These are phyloP conservation scores for Cuculus canorus DNA, from an alignment of 2,797 vertebrate genomes.

Conservation along the genomic window DNA sequence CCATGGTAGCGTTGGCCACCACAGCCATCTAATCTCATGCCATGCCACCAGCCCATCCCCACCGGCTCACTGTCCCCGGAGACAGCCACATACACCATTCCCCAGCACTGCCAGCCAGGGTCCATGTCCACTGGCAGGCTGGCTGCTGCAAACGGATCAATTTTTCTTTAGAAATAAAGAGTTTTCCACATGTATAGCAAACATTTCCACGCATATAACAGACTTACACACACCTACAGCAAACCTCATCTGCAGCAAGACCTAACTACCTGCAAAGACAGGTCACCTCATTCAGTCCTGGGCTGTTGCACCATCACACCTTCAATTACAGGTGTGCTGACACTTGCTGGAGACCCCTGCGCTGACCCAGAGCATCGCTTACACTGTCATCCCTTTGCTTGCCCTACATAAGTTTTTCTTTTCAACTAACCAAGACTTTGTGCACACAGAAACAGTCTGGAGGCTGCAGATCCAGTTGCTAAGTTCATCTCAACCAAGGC, in stretches of 20 bases:
- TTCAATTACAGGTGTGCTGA: too few relatives aligned
- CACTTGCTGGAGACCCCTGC: rapidly evolving
- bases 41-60: rapidly evolving
- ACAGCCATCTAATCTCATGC: rapidly evolving
- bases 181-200: rapidly evolving
- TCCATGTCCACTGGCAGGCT: rapidly evolving
- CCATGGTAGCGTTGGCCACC: background rate
- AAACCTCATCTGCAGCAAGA: background rate
- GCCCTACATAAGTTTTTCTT: background rate
- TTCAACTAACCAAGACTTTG: background rate
- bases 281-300: background rate
- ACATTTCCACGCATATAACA: background rate
- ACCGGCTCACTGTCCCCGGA: rapidly evolving
- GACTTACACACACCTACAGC: rapidly evolving
- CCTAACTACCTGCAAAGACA: background rate
- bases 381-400: rapidly evolving
- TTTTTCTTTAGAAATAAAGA: background rate
- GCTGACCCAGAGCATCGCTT: background rate
- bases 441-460: background rate
- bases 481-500: background rate
- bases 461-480: background rate
- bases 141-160: rapidly evolving
- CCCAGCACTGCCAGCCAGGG: background rate
- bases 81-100: rapidly evolving
- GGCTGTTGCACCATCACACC: too few relatives aligned